phyloP scores from a whole-genome alignment of 2,113 vertebrate species.

The Ailurus styani region DNA sequence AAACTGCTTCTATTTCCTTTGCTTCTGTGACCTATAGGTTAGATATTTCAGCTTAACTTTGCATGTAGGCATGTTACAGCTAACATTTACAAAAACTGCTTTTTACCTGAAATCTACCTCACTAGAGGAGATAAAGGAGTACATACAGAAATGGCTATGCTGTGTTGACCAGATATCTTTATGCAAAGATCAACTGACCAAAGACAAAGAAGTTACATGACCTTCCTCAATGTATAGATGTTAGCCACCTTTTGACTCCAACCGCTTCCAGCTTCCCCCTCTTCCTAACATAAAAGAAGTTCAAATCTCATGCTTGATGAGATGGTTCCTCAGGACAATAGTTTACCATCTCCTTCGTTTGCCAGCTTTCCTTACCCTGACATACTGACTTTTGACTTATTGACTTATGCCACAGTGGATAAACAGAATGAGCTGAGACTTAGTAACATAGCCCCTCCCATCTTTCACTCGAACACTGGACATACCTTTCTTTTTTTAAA shows the following conservation, averaged over 20 bases:
- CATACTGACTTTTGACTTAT: neutral
- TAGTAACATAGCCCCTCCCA: neutral
- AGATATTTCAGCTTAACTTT: neutral
- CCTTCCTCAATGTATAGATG: neutral
- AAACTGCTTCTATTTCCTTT: neutral
- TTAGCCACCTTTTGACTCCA: neutral
- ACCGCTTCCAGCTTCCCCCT: neutral
- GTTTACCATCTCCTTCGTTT: neutral
- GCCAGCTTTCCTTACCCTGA: neutral
- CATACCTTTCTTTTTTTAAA: neutral
- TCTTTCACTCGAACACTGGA: neutral
- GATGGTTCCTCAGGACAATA: neutral
- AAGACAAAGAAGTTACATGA: neutral
- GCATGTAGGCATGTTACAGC: neutral
- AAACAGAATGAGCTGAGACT: neutral
- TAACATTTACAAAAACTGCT: neutral
- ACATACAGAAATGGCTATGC: neutral
- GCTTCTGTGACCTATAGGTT: neutral
- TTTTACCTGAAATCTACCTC: neutral
- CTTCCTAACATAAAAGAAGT: neutral
- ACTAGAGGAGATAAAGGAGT: neutral
- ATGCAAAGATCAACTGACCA: neutral
- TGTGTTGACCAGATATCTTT: neutral
- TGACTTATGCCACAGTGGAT: neutral
- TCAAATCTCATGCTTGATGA: neutral